These are phyloP conservation scores for Pilophorus perplexus DNA, from an alignment of 2,888 invertebrate genomes.

Conservation along the genomic window DNA sequence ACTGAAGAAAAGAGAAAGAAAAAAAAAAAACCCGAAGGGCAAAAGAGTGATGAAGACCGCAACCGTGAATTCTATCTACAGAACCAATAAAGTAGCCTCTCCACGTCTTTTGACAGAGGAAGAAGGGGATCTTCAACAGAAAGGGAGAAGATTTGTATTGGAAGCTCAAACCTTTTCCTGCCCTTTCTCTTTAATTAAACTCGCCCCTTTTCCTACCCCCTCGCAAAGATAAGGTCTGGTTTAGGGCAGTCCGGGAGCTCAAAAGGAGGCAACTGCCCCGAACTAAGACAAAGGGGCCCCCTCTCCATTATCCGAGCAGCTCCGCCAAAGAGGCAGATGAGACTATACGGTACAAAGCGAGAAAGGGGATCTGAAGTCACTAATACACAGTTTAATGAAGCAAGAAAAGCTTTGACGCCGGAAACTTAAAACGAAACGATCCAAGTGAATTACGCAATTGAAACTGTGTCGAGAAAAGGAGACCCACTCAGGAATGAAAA, in stretches of 20 bases:
- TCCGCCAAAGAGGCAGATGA: slow-evolving; percentile 3
- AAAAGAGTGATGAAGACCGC: too few species aligned
- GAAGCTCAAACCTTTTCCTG: slow-evolving; percentile 1
- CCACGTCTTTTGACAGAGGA: slow-evolving; percentile 1
- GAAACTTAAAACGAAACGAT: too few species aligned
- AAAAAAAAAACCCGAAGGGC: too few species aligned
- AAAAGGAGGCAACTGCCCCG: slow-evolving; percentile 6
- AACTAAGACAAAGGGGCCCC: slow-evolving; percentile 13
- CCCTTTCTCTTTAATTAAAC: slow-evolving; percentile 20
- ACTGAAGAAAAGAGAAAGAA: too few species aligned
- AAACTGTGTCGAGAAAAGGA: too few species aligned
- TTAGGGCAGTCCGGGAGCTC: slow-evolving; percentile 10
- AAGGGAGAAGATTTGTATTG: slow-evolving; percentile 18
- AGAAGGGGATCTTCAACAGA: slow-evolving; percentile 9
- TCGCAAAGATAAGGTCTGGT: slow-evolving; percentile 12
- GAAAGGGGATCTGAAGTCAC: slow-evolving; percentile 1
- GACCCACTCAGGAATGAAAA: too few species aligned
- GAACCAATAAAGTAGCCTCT: slow-evolving; percentile 10
- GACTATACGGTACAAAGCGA: too few species aligned
- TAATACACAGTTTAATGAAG: slow-evolving; percentile 12
- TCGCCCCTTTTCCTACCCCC: too few species aligned
- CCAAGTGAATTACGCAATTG: too few species aligned
- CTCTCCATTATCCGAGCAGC: slow-evolving; percentile 8
- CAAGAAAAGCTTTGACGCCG: slow-evolving; percentile 20
- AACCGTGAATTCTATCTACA: too few species aligned